Evolutionary conservation across 2,113 vertebrate genomes (phyloP).

Genomic region (Ptyas mucosa): DNA sequence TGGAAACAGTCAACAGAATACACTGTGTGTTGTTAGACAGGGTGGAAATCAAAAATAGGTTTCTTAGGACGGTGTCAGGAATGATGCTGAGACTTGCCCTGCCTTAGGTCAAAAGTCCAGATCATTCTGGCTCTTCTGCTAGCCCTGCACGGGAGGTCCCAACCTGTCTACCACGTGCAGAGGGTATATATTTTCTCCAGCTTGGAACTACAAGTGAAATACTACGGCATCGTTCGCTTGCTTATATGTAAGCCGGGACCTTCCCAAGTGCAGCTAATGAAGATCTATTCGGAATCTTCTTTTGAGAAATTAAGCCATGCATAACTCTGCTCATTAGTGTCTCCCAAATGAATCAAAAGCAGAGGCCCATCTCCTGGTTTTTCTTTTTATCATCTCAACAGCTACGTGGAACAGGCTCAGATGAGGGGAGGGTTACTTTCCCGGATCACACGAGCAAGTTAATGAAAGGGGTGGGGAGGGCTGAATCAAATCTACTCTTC

Average conservation of each 20-base stretch:
- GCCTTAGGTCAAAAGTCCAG: too few species aligned
- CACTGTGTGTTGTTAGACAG: slow-evolving; percentile 13
- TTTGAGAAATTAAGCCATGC: background rate
- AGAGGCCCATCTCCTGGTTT: background rate
- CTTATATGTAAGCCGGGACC: background rate
- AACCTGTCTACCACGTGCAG: background rate
- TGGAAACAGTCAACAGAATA: slow-evolving; percentile 40
- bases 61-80: background rate
- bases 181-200: background rate
- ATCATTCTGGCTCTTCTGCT: background rate
- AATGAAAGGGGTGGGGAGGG: background rate
- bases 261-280: background rate
- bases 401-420: background rate
- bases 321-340: background rate
- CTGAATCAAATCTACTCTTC: background rate
- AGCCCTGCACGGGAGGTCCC: background rate
- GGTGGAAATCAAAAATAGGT: background rate
- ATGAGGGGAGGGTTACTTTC: background rate
- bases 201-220: background rate
- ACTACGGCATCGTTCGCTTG: background rate
- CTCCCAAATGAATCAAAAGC: background rate
- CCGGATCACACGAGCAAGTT: background rate
- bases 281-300: background rate
- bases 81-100: background rate
- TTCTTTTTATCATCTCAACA: background rate